Conservation (phyloP, 2,113 vertebrate species). For the Platysternon megacephalum region DNA sequence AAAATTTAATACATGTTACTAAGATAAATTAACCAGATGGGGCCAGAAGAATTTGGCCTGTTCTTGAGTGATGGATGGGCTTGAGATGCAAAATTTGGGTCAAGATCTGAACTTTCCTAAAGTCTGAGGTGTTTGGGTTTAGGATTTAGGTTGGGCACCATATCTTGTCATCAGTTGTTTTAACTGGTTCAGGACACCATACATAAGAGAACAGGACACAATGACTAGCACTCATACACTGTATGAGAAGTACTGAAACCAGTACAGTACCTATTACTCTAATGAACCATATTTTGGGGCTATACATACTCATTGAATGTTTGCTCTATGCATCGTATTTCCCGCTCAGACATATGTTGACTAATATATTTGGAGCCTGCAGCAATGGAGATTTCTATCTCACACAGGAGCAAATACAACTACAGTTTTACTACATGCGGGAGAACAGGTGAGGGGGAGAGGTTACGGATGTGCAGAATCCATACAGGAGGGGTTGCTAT, state of each 20-base stretch:
- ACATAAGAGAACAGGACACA: background rate
- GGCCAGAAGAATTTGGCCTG: background rate
- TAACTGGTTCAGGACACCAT: background rate
- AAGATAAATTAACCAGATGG: background rate
- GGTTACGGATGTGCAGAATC: background rate
- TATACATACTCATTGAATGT: background rate
- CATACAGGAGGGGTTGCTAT: background rate
- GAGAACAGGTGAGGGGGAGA: background rate
- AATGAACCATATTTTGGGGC: background rate
- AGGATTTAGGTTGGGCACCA: too few relatives aligned
- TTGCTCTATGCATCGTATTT: background rate
- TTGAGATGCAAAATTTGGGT: background rate
- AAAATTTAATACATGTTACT: background rate
- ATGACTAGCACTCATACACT: accelerated
- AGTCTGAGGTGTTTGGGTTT: background rate
- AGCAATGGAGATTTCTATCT: background rate
- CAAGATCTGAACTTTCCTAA: background rate
- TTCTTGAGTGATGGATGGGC: background rate
- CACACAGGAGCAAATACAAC: background rate
- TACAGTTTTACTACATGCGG: background rate
- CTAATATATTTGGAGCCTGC: background rate
- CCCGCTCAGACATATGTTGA: background rate
- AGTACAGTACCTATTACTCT: background rate
- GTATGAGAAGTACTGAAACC: background rate
- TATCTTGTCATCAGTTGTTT: background rate